Evolutionary conservation across 2,797 vertebrate species (phyloP), one percentile per base, ranked within the genome.

Genomic region (Microcaecilia unicolor): DNA sequence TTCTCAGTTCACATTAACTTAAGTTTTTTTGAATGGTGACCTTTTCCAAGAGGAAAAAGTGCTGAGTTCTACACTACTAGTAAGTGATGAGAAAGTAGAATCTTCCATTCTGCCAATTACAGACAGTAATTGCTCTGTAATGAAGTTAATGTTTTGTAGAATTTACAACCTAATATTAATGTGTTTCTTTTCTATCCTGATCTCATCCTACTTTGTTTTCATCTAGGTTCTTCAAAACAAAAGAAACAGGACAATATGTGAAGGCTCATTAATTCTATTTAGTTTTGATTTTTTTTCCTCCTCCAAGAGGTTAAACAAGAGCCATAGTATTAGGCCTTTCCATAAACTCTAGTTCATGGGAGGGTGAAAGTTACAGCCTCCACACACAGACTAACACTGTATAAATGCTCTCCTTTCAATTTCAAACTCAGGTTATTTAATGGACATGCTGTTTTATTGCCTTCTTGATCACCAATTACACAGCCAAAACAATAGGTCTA

Each of bases 71-170:
- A 41, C 56, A 56, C 56, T 61, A 53, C 48, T 30, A 38, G 55
- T 64, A 62, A 71, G 60, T 58, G 70, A 74, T 63, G 69, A 78
- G 70, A 79, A 70, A 80, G 77, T 56, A 41, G 61, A 53, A 71
- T 67, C 66, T 67, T 69, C 69, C 56, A 41, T 76, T 78, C 67
- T 51, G 64, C 76, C 74, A 72, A 71, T 76, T 64, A 64, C 43
- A 45, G 73, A 49, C 59, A 52, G 67, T 82, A 83, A 88, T 82
- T 72, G 72, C 72, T 80, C 67, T 74, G 79, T 83, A 84, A 87
- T 81, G 80, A 86, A 83, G 84, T 84, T 80, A 84, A 84, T 84
- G 83, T 87, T 88, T 83, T 65, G 73, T 79, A 72, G 78, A 80
- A 85, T 91, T 87, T 84, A 86, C 78, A 79, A 60, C 81, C 71